Conservation (phyloP, 2,888 invertebrate genomes). For the Xanthorhoe spadicearia region DNA sequence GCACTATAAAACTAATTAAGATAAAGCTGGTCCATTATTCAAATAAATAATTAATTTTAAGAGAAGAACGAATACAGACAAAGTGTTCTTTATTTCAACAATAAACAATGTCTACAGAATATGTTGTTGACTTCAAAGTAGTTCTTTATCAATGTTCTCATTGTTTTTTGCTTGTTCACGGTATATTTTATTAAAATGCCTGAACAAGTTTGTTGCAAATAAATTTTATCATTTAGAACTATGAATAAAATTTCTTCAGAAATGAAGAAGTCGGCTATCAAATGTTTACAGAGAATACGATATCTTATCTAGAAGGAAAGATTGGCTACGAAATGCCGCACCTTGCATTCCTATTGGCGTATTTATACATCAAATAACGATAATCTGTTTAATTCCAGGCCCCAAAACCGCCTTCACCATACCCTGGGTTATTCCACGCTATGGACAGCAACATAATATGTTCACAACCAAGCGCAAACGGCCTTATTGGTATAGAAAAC, state of each 20-base stretch:
- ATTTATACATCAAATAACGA: constrained; percentile 1
- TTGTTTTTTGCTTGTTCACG: not conserved
- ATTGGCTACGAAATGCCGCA: constrained; percentile 19
- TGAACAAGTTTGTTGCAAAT: not conserved
- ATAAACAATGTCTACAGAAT: not conserved
- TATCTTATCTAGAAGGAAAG: constrained; percentile 30
- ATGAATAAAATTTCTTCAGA: not conserved
- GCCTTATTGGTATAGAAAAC: constrained; percentile 70
- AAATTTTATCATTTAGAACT: not conserved
- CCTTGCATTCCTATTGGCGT: constrained; percentile 15
- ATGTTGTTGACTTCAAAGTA: not conserved
- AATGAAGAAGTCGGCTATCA: not conserved
- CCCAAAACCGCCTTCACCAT: constrained; percentile 45
- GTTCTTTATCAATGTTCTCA: not conserved
- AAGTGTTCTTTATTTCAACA: not conserved
- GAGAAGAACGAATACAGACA: not conserved
- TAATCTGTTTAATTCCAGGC: constrained; percentile 47
- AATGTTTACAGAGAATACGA: constrained; percentile 8
- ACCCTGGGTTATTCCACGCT: constrained; percentile 55
- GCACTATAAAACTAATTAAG: not conserved
- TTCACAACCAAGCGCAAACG: constrained; percentile 65
- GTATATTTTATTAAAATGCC: not conserved
- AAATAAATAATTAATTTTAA: not conserved
- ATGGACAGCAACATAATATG: constrained; percentile 59
- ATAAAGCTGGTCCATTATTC: not conserved